Base-by-base conservation (phyloP, 2,888 invertebrate species). In the Hirtodrosophila histrioides region DNA sequence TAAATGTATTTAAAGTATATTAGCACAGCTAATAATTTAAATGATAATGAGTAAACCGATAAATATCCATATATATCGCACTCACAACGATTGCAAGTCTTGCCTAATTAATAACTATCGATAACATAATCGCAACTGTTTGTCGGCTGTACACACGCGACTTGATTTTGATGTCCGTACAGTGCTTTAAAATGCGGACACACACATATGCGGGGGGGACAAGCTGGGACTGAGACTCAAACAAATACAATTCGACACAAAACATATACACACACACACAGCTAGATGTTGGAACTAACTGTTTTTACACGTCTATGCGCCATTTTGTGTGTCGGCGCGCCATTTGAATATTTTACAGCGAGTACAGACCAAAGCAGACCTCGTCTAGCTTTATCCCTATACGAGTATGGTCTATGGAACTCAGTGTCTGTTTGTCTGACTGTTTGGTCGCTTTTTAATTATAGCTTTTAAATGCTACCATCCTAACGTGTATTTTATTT, bases 401-500 rank as follows among this genome's bases (percentile, higher is more conserved):
- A 43, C 9, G 36, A 4, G 27, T 41, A 50, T 57, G 45, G 50
- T 50, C 48, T 57, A 54, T 62, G 35, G 53, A 64, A 35, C 53
- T 51, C 23, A 36, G 4, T 31, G 6, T 17, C 43, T 23, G 61
- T 72, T 63, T 51, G 65, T 70, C 43, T 70, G 85, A 31, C 35
- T 64, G 40, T 60, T 70, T 56, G 60, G 83, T 88, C 81, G 86
- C 83, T 84, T 84, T 88, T 84, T 84, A 84, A 84, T 84, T 84
- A 84, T 84, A 88, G 86, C 83, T 83, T 86, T 84, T 88, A 84
- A 88, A 84, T 88, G 86, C 71, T 64, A 64, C 71, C 75, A 72
- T 75, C 77, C 86, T 88, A 86, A 88, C 83, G 88, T 88, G 83
- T 84, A 84, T 86, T 84, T 84, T 84, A 84, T 84, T 84, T 84